Percentiles rank a stretch among this genome's conserved stretches.
These are phyloP conservation scores for Drosophila nr. medialis DNA, from an alignment of 2,888 invertebrate species.

Conservation along the genomic window DNA sequence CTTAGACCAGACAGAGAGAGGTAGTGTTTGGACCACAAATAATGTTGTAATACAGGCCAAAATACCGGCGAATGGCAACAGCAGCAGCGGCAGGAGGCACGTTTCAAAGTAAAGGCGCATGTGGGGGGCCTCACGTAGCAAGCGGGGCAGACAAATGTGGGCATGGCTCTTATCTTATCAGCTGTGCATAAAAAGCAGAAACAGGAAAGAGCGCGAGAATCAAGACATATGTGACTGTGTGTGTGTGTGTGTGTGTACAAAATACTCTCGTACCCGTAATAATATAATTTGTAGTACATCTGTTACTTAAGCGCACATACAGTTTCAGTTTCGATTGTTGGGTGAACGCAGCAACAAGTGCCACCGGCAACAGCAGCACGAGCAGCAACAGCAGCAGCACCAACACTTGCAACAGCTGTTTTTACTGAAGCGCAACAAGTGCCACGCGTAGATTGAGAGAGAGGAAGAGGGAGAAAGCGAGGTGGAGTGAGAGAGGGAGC, in stretches of 20 bases:
- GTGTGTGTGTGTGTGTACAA: slow-evolving; percentile 26
- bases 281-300: slow-evolving; percentile 42
- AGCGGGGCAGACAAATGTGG: slow-evolving; percentile 26
- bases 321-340: slow-evolving; percentile 77
- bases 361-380: slow-evolving; percentile 31
- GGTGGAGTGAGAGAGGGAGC: not conserved
- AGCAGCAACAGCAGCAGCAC: slow-evolving; percentile 14
- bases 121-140: slow-evolving; percentile 65
- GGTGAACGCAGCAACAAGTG: slow-evolving; percentile 80
- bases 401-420: slow-evolving; percentile 32
- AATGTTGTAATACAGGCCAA: not conserved
- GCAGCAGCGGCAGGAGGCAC: slow-evolving; percentile 32
- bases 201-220: slow-evolving; percentile 45
- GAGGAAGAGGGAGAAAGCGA: not conserved
- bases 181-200: slow-evolving; percentile 47
- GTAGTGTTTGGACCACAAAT: not conserved
- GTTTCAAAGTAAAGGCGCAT: slow-evolving; percentile 32
- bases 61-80: not conserved
- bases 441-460: slow-evolving; percentile 44
- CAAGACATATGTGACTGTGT: slow-evolving; percentile 19
- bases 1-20: not conserved
- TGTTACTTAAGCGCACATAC: slow-evolving; percentile 72
- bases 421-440: slow-evolving; percentile 74
- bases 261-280: slow-evolving; percentile 21
- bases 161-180: slow-evolving; percentile 70